phyloP scores from a whole-genome alignment of 2,888 invertebrate species.

The Phlogophora meticulosa region DNA sequence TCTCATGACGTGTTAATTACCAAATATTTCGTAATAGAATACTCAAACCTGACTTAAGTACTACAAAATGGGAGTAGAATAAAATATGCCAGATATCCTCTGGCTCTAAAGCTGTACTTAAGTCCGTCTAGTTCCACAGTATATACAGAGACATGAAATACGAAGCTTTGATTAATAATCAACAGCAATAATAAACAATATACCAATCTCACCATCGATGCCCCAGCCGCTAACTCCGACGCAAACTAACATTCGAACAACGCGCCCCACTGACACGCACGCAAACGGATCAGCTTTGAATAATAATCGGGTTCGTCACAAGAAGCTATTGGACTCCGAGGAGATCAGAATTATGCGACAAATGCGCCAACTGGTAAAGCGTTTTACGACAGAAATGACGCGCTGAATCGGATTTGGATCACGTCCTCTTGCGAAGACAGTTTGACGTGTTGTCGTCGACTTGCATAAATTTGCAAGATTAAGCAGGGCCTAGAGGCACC shows the following conservation, averaged over 20 bases:
- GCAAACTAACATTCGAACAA: conserved; percentile 39
- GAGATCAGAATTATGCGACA: conserved; percentile 85
- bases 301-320: conserved; percentile 77
- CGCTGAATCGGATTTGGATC: conserved; percentile 89
- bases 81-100: background rate
- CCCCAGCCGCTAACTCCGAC: conserved; percentile 16
- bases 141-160: background rate
- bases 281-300: conserved; percentile 79
- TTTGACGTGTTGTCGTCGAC: conserved; percentile 88
- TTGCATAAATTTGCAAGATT: conserved; percentile 91
- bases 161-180: conserved; percentile 35
- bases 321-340: conserved; percentile 78
- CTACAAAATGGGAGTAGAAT: conserved; percentile 2
- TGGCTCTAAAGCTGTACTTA: background rate
- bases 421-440: conserved; percentile 87
- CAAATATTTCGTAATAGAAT: conserved; percentile 40
- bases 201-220: conserved; percentile 13
- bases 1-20: conserved; percentile 49
- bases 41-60: conserved; percentile 25
- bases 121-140: conserved; percentile 8
- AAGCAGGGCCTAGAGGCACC: conserved; percentile 78
- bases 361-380: conserved; percentile 88
- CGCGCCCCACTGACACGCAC: conserved; percentile 63
- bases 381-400: conserved; percentile 88
- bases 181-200: conserved; percentile 22